These are phyloP conservation scores for Tenodera sinensis DNA, from an alignment of 2,888 invertebrate species.

Conservation along the genomic window DNA sequence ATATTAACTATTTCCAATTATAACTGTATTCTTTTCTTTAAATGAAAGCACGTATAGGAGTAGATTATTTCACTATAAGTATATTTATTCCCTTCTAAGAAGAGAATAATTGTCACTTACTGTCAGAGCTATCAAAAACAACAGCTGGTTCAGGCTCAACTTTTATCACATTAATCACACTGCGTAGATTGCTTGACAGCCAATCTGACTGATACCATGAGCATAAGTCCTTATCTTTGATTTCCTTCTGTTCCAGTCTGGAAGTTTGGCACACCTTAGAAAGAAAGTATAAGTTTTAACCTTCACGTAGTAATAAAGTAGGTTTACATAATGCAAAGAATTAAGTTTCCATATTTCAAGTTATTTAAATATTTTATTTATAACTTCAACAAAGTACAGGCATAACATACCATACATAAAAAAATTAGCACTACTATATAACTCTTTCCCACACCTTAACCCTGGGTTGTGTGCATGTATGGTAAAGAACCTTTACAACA, in stretches of 20 bases:
- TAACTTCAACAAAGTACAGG: too few relatives aligned
- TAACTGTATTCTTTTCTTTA: too few relatives aligned
- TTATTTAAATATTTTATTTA: background rate
- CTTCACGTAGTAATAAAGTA: background rate
- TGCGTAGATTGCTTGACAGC: conserved; percentile 71
- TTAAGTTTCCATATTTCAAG: background rate
- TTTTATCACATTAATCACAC: conserved; percentile 61
- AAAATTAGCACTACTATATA: too few relatives aligned
- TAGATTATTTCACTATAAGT: too few relatives aligned
- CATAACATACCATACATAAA: too few relatives aligned
- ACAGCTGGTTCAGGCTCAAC: conserved; percentile 53
- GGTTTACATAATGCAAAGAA: background rate
- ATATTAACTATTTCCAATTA: too few relatives aligned
- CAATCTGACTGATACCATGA: conserved; percentile 71
- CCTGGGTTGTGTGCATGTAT: too few relatives aligned
- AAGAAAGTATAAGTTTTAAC: background rate
- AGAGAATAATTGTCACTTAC: conserved; percentile 44
- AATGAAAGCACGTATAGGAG: too few relatives aligned
- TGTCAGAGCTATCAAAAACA: conserved; percentile 57
- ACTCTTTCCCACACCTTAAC: too few relatives aligned
- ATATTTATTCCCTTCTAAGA: too few relatives aligned
- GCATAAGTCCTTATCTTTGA: conserved; percentile 29
- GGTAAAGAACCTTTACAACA: too few relatives aligned
- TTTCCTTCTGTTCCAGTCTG: conserved; percentile 37
- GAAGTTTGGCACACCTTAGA: conserved; percentile 49